A percentile compares a stretch with the other conserved stretches of the same genome.
Conservation (phyloP, 1,140 invertebrate genomes). For the Dufourea novaeangliae region DNA sequence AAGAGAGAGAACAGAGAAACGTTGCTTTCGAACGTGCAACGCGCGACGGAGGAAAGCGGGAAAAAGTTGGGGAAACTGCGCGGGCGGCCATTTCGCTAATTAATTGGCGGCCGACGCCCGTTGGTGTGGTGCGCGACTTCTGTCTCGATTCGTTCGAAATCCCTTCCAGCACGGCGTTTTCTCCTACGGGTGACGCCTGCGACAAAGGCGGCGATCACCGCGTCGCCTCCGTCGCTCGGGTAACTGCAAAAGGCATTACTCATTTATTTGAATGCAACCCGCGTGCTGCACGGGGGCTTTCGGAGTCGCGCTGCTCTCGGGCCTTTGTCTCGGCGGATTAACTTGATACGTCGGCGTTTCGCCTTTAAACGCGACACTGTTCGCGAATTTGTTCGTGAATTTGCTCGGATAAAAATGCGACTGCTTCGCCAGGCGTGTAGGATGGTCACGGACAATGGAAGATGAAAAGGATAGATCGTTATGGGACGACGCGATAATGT, state of each 20-base stretch:
- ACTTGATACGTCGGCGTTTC: conserved; percentile 23
- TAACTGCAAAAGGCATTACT: conserved; percentile 34
- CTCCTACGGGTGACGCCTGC: background rate
- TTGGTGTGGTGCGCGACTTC: background rate
- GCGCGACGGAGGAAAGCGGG: too few relatives aligned
- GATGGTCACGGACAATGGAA: background rate
- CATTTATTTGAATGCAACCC: conserved; percentile 41
- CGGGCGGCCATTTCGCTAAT: background rate
- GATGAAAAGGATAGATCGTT: background rate
- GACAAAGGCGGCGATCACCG: conserved; percentile 1
- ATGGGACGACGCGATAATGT: too few relatives aligned
- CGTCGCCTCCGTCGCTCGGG: too few relatives aligned
- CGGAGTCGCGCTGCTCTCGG: background rate
- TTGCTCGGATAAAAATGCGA: conserved; percentile 5
- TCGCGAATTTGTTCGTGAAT: conserved; percentile 27
- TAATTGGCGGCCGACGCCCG: background rate
- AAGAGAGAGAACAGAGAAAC: too few relatives aligned
- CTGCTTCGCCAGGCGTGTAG: background rate
- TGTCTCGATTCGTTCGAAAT: background rate
- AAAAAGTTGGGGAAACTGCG: background rate
- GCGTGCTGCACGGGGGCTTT: conserved; percentile 10
- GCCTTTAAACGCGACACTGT: conserved; percentile 25
- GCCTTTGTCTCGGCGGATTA: conserved; percentile 30
- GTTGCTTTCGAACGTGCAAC: background rate
- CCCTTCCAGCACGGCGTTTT: background rate